Base-by-base conservation (phyloP, 2,888 invertebrate genomes). In the Bugula neritina region DNA sequence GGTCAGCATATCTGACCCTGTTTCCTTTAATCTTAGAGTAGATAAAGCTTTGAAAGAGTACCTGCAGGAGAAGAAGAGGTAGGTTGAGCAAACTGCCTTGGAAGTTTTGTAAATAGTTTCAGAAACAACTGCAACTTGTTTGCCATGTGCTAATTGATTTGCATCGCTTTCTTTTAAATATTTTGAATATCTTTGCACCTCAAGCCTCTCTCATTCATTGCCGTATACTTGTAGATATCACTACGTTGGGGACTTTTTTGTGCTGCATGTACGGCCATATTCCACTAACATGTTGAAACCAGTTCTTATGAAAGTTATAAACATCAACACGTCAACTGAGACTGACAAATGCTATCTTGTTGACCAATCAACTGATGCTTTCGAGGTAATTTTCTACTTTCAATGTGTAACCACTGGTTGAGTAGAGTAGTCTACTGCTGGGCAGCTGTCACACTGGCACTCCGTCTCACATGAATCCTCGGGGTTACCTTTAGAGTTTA, bases 231-330 rank as follows among this genome's bases (percentile, higher is more conserved):
- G 43, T 43, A 43, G 43, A 43, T 43, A 43, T 43, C 43, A 10
- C 55, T n/a, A 31, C 31, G 63, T 63, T 25, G 63, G 13, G 31
- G 63, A 63, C 31, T 27, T 63, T 1, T 63, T 63, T 63, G 34
- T 34, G 63, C 27, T 63, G n/a, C 2, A 63, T 13, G n/a, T 63
- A 63, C 29, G 25, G 27, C 27, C 17, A 2, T 17, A 25, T 5
- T 13, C 13, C 31, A 29, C 63, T 29, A 34, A 17, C 13, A 5
- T 25, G 29, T 25, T 29, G 10, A 27, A 63, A 27, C 5, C 27
- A 2, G 34, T 63, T 3, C 63, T 63, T 10, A 63, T 63, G 63
- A 63, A 63, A 27, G 63, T 63, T 13, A 27, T 63, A 5, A 63
- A 63, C 31, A 63, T 63, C 21, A 63, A 63, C 31, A 31, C 10